Evolutionary conservation across 2,797 vertebrate genomes (phyloP), one percentile per base, ranked within the genome.

Genomic region (Moxostoma hubbsi): DNA sequence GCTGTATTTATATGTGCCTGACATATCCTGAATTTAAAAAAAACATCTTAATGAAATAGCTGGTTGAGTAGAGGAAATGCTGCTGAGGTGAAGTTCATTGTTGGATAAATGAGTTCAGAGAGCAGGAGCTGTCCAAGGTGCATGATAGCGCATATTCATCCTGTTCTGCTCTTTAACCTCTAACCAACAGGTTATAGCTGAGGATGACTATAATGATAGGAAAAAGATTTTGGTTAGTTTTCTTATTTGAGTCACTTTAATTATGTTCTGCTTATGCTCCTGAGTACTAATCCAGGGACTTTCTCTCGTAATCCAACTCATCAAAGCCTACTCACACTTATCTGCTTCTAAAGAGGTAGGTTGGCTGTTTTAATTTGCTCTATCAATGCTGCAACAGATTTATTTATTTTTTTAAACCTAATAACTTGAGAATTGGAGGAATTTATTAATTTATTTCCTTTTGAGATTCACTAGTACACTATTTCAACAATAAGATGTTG

Each of bases 261-360:
- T 55, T 12, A 54, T 43, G 50, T n/a, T 15, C 15, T 24, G 13
- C 5, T 1, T 59, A 61, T 63, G 63, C 15, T 62, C 59, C 47
- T 51, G 18, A n/a, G 54, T 53, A 45, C 24, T 80, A 82, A 82
- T 81, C 49, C 81, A 16, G n/a, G 70, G 69, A 67, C 10, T 73
- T 73, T 70, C 50, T 74, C 45, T 55, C 50, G 11, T 71, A 85
- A 75, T 81, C 65, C 72, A 70, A 24, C 50, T 74, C 65, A 79
- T 79, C 16, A 78, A 57, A 73, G 67, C 47, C 13, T 7, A 53
- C 49, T 62, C 65, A 82, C 77, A 83, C 67, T 47, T 67, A 61
- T 51, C 36, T n/a, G 47, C 45, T 46, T 15, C 43, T 68, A 12
- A 7, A 16, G 1, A 57, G 24, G 50, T 16, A 74, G 47, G 16